phyloP scores from a whole-genome alignment of 2,113 vertebrate species.

The Chaetodon auriga region DNA sequence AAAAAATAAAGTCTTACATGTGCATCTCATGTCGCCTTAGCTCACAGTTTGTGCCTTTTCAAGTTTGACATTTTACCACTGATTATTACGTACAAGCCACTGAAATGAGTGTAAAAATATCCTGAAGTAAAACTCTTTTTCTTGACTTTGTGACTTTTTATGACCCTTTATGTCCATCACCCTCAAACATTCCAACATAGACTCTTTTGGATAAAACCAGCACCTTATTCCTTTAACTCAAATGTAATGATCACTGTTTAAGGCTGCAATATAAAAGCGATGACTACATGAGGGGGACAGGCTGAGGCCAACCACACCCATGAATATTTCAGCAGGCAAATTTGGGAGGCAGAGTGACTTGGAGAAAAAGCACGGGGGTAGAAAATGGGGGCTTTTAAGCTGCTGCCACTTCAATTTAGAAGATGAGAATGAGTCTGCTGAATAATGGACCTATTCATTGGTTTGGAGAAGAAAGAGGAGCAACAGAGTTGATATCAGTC shows the following conservation, averaged over 20 bases:
- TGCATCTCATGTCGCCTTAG: neutral
- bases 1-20: too few species aligned
- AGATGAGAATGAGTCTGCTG: conserved; percentile 82
- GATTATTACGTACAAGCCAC: neutral
- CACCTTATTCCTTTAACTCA: neutral
- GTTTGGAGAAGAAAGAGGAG: conserved; percentile 79
- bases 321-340: conserved; percentile 75
- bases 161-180: neutral
- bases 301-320: conserved; percentile 44
- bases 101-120: neutral
- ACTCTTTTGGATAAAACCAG: neutral
- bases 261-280: conserved; percentile 31
- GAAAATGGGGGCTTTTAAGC: conserved; percentile 73
- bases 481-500: conserved; percentile 83
- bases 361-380: conserved; percentile 1
- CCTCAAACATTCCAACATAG: neutral
- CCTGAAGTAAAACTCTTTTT: neutral
- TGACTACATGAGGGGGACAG: conserved; percentile 6
- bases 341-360: conserved; percentile 51
- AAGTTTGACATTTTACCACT: neutral
- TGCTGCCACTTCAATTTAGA: conserved; percentile 83
- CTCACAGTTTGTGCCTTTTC: neutral
- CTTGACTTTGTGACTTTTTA: neutral
- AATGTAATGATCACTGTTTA: neutral
- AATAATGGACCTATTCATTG: conserved; percentile 86